A percentile compares a stretch with the other conserved stretches of the same genome.
These are phyloP conservation scores for Oceanodroma leucorhoa DNA, from an alignment of 2,797 vertebrate genomes.

Conservation along the genomic window DNA sequence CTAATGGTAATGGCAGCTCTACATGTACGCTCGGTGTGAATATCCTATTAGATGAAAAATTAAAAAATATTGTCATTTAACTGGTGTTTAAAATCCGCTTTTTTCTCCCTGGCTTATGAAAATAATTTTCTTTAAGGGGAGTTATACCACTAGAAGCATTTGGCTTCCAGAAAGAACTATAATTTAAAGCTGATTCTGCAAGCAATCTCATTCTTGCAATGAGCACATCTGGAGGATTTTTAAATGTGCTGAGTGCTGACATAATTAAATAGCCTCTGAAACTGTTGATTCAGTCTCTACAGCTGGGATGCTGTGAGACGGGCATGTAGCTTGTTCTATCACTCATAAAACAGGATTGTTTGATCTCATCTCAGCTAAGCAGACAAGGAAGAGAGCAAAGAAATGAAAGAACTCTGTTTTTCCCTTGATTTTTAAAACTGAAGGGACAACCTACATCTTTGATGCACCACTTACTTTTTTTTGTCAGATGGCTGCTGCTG, in stretches of 20 bases:
- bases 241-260: conserved; percentile 26
- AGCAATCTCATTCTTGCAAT: conserved; percentile 6
- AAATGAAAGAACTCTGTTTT: neutral
- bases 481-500: neutral
- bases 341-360: neutral
- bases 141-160: neutral
- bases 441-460: neutral
- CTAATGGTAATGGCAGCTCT: neutral
- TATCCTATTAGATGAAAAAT: neutral
- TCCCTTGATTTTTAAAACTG: neutral
- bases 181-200: conserved; percentile 21
- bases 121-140: neutral
- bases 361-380: neutral
- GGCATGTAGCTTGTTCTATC: neutral
- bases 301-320: neutral
- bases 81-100: neutral
- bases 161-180: neutral
- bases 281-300: neutral
- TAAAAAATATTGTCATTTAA: neutral
- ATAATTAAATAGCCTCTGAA: neutral
- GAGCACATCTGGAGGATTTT: conserved; percentile 21
- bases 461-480: neutral
- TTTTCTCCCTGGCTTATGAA: neutral
- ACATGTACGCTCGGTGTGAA: fast-evolving
- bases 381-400: neutral